These are phyloP conservation scores for Lasioglossum pauxillum DNA, from an alignment of 2,888 invertebrate species.

Conservation along the genomic window DNA sequence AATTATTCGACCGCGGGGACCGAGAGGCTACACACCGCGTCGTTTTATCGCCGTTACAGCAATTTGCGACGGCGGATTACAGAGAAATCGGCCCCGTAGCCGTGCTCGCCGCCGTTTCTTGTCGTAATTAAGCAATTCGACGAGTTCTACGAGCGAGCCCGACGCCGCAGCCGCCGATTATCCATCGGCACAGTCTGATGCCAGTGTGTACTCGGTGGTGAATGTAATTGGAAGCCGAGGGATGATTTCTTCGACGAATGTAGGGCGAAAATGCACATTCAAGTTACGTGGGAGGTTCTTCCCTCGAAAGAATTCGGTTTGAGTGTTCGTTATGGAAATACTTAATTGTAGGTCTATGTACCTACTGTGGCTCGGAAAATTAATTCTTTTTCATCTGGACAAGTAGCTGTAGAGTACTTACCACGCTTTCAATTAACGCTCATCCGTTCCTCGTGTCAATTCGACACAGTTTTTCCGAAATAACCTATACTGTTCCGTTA, in stretches of 20 bases:
- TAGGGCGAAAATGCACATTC: neutral
- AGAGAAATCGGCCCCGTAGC: slow-evolving; percentile 44
- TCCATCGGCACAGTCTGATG: neutral
- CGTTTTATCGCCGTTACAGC: slow-evolving; percentile 30
- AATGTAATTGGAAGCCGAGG: neutral
- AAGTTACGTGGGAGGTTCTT: neutral
- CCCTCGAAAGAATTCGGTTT: neutral
- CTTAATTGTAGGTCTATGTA: no score
- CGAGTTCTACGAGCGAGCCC: slow-evolving; percentile 25
- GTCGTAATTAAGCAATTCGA: slow-evolving; percentile 53
- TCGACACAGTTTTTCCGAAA: no score
- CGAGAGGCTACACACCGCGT: slow-evolving; percentile 12
- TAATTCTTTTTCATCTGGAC: no score
- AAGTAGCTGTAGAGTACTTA: neutral
- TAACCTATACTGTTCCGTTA: no score
- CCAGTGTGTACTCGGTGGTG: neutral
- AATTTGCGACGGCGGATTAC: slow-evolving; percentile 46
- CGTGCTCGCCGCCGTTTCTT: slow-evolving; percentile 39
- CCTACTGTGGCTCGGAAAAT: no score
- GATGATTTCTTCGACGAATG: neutral
- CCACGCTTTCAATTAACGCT: no score
- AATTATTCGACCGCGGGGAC: slow-evolving; percentile 30
- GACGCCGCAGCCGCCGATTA: slow-evolving; percentile 37
- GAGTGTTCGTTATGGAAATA: neutral
- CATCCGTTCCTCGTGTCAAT: no score